Percentiles rank a stretch among this genome's conserved stretches.
These are phyloP conservation scores for Orchesella flavescens DNA, from an alignment of 2,888 invertebrate genomes.

Conservation along the genomic window DNA sequence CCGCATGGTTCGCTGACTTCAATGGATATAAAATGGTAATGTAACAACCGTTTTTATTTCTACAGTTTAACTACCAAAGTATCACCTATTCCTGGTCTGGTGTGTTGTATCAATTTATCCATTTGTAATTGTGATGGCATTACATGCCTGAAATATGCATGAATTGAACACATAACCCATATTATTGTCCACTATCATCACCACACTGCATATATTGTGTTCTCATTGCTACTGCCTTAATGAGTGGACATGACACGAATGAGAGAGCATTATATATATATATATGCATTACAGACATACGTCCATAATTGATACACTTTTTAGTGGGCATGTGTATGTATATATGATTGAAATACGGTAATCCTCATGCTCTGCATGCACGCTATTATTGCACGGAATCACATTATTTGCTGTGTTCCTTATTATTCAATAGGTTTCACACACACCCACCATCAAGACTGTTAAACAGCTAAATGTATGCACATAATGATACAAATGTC, in stretches of 20 bases:
- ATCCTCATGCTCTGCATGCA: not conserved
- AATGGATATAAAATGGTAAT: not conserved
- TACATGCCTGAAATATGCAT: not conserved
- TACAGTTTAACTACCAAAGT: not conserved
- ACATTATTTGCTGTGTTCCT: not conserved
- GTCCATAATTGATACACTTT: constrained; percentile 6
- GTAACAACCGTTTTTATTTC: not conserved
- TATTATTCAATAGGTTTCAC: not conserved
- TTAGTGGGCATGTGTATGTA: not conserved
- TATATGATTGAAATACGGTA: not conserved
- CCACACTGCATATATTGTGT: not conserved
- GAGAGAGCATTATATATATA: constrained; percentile 1
- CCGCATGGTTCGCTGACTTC: constrained; percentile 3
- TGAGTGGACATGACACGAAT: constrained; percentile 19
- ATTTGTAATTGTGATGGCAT: constrained; percentile 13
- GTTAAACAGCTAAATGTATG: constrained; percentile 29
- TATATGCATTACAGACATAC: not conserved
- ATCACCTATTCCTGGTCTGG: not conserved
- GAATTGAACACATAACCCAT: not conserved
- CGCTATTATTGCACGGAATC: not conserved
- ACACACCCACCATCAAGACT: constrained; percentile 14
- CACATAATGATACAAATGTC: constrained; percentile 12
- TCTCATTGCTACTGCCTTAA: not conserved
- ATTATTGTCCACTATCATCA: not conserved
- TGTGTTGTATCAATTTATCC: not conserved